Evolutionary conservation across 2,888 invertebrate species (phyloP).

Genomic region (Vanessa cardui): DNA sequence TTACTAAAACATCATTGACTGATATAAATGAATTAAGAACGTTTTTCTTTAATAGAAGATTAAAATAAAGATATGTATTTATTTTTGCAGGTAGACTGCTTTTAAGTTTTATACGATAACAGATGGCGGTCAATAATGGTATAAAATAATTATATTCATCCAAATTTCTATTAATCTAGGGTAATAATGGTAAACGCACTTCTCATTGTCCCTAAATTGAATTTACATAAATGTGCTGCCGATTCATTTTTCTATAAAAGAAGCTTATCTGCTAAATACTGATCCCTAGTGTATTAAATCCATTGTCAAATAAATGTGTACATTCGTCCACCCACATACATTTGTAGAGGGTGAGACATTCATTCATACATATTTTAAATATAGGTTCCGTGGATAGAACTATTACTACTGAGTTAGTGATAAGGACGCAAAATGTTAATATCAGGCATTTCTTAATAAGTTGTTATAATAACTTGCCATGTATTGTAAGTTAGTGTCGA

Average conservation of each 20-base stretch:
- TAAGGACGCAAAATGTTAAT: neutral
- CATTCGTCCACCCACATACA: slow-evolving; percentile 44
- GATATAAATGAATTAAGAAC: too few species aligned
- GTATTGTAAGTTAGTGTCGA: too few species aligned
- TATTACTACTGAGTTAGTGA: neutral
- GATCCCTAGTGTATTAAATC: slow-evolving; percentile 67
- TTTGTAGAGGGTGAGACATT: slow-evolving; percentile 36
- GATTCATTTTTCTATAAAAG: slow-evolving; percentile 77
- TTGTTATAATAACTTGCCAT: too few species aligned
- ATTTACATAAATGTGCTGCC: slow-evolving; percentile 77
- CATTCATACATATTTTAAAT: slow-evolving; percentile 25
- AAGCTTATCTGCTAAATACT: slow-evolving; percentile 76
- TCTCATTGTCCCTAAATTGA: slow-evolving; percentile 61
- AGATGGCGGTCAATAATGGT: slow-evolving; percentile 61
- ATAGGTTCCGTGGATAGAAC: slow-evolving; percentile 1
- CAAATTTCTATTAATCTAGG: slow-evolving; percentile 55
- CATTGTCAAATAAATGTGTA: slow-evolving; percentile 50
- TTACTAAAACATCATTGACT: too few species aligned
- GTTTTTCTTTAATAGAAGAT: too few species aligned
- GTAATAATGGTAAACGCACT: slow-evolving; percentile 57
- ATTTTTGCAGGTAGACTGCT: neutral
- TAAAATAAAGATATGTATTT: neutral
- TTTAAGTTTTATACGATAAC: slow-evolving; percentile 36
- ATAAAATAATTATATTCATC: slow-evolving; percentile 49
- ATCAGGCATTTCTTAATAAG: too few species aligned